Base-by-base conservation (phyloP, 2,797 vertebrate species). In the Menidia menidia region DNA sequence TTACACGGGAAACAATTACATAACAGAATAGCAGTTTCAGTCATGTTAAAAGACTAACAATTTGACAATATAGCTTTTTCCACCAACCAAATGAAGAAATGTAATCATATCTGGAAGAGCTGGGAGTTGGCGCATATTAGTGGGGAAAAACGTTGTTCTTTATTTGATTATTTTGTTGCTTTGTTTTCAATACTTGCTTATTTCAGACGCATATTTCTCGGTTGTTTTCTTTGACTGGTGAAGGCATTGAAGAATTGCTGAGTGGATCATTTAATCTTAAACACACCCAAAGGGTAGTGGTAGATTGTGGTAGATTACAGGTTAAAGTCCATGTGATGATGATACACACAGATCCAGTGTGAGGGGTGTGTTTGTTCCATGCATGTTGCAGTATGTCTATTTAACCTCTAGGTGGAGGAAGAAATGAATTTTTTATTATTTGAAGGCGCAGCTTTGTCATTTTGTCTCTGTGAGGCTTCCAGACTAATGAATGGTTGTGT, bases 401-500 rank as follows among this genome's bases (percentile, higher is more conserved):
- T 43, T 12, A 7, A 47, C 80, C 91, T 87, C 83, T 51, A 76
- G 91, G 77, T 81, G 80, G 86, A 47, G 57, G 15, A 30, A 88
- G 81, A 90, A 80, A 25, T 64, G 64, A 30, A 7, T 58, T 50
- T 55, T 4, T 52, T 58, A 44, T 33, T 1, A 43, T 14, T 30
- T 64, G 48, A 12, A 30, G 19, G 8, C 48, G 39, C 18, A 4
- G 15, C 25, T 48, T 2, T 15, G 7, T 42, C 2, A 15, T 33
- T 31, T 4, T 53, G 31, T 19, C 41, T 44, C 19, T 11, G 30
- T 35, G 3, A 52, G 13, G 12, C 57, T 63, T 25, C n/a, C 25
- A 61, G 18, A 67, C 16, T 6, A 25, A 54, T 57, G 45, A 57
- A 33, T 45, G 32, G 25, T 65, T 52, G 14, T 31, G 45, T n/a